Conservation (phyloP, 2,113 vertebrate genomes). For the Platysteira castanea region DNA sequence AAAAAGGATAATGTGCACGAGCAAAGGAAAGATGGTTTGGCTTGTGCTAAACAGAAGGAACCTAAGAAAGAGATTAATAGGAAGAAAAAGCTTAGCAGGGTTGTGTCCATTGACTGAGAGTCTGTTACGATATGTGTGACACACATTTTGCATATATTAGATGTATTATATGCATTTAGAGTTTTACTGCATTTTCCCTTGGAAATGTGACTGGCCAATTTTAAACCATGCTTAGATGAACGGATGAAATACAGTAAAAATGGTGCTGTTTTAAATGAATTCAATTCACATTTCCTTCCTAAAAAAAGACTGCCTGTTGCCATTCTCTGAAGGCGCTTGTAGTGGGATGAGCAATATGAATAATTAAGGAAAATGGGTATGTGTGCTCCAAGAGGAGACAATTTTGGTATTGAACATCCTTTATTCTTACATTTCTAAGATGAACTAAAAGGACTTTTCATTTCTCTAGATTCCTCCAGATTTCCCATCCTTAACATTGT, state of each 20-base stretch:
- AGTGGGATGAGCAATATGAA: slow-evolving; percentile 19
- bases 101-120: not conserved
- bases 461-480: slow-evolving; percentile 7
- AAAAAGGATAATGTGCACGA: not conserved
- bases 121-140: not conserved
- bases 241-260: slow-evolving; percentile 19
- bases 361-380: slow-evolving; percentile 48
- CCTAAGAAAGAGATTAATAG: not conserved
- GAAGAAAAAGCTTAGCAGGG: not conserved
- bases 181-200: not conserved
- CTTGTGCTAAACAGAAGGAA: not conserved
- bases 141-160: not conserved
- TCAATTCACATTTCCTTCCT: slow-evolving; percentile 5
- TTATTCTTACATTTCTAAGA: slow-evolving; percentile 59
- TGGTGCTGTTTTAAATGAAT: slow-evolving; percentile 15
- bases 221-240: not conserved
- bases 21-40: not conserved
- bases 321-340: slow-evolving; percentile 51
- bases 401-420: slow-evolving; percentile 56
- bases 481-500: slow-evolving; percentile 54
- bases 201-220: not conserved
- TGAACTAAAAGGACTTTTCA: slow-evolving; percentile 61
- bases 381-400: slow-evolving; percentile 50
- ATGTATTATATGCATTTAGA: not conserved
- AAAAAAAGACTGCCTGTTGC: slow-evolving; percentile 17